A percentile compares a stretch with the other conserved stretches of the same genome.
Conservation (phyloP, 2,113 vertebrate genomes). For the Muntiacus reevesi region DNA sequence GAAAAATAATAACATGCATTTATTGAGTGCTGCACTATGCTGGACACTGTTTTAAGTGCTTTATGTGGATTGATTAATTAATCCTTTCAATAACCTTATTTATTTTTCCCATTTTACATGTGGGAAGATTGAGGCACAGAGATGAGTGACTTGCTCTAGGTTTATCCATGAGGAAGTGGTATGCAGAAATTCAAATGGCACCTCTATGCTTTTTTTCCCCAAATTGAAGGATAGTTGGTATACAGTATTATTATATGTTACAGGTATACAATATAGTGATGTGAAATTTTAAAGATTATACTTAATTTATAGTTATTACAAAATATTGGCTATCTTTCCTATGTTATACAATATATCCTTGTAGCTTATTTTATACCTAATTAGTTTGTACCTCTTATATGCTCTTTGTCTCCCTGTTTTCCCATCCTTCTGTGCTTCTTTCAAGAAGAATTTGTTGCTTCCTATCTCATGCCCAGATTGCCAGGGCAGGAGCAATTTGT, state of each 20-base stretch:
- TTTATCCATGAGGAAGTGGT: not conserved
- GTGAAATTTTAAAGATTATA: not conserved
- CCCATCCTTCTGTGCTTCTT: not conserved
- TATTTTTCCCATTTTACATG: not conserved
- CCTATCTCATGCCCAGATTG: not conserved
- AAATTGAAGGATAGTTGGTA: not conserved
- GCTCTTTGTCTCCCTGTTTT: not conserved
- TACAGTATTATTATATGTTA: not conserved
- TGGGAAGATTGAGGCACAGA: not conserved
- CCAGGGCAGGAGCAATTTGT: not conserved
- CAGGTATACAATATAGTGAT: not conserved
- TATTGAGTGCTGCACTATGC: not conserved
- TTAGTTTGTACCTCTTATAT: not conserved
- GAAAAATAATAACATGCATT: not conserved
- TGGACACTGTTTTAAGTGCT: not conserved
- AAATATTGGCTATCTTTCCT: not conserved
- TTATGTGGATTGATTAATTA: not conserved
- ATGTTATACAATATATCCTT: not conserved
- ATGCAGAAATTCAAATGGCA: not conserved
- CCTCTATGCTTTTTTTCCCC: not conserved
- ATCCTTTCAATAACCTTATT: not conserved
- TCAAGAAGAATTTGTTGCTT: not conserved
- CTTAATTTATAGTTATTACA: not conserved
- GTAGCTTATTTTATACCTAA: not conserved
- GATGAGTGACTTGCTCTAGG: not conserved